Percentiles rank a stretch among this genome's conserved stretches.
Conservation (phyloP, 2,888 invertebrate genomes). For the Acronicta leporina region DNA sequence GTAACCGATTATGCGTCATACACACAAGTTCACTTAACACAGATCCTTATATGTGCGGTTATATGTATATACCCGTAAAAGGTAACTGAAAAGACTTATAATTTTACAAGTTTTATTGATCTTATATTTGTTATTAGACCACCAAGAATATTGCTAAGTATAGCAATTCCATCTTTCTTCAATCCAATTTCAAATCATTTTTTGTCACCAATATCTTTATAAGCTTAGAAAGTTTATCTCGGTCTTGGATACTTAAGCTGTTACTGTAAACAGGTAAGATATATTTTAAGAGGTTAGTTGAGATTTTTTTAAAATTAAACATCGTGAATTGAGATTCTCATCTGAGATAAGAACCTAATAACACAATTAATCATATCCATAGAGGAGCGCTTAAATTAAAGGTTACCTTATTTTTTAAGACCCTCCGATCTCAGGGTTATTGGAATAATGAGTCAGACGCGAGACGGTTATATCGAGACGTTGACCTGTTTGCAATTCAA, state of each 20-base stretch:
- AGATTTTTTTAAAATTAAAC: slow-evolving; percentile 7
- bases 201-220: no score
- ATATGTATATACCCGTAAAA: no score
- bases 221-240: no score
- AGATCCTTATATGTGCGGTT: no score
- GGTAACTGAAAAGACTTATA: background rate
- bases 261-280: no score
- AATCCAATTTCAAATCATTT: no score
- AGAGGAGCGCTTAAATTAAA: slow-evolving; percentile 14
- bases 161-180: no score
- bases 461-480: slow-evolving; percentile 29
- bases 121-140: no score
- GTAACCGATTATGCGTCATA: slow-evolving; percentile 41
- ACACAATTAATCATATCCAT: slow-evolving; percentile 23
- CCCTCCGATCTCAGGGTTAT: slow-evolving; percentile 19
- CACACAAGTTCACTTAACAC: slow-evolving; percentile 13
- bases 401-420: slow-evolving; percentile 35
- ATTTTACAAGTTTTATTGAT: background rate
- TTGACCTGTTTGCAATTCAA: slow-evolving; percentile 48
- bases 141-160: no score
- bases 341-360: slow-evolving; percentile 22
- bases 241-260: no score
- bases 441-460: slow-evolving; percentile 48
- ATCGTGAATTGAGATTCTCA: slow-evolving; percentile 9
- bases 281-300: background rate